Conservation (phyloP, 2,113 vertebrate genomes). For the Thalassarche chlororhynchos region DNA sequence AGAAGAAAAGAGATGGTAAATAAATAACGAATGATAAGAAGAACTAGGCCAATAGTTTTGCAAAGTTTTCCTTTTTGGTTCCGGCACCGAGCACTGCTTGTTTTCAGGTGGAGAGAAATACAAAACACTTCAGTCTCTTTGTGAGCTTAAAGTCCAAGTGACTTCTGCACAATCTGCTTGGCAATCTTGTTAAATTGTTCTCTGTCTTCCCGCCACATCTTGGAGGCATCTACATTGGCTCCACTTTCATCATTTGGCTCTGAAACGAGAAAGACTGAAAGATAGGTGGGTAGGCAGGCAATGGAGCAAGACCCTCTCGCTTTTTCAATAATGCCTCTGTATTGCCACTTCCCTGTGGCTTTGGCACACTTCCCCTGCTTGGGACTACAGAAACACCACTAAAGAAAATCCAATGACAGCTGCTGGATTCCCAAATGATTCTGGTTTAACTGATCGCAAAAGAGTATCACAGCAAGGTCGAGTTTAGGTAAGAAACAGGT, state of each 20-base stretch:
- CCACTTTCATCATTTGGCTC: constrained; percentile 97
- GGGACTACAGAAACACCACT: neutral
- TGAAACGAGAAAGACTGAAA: constrained; percentile 57
- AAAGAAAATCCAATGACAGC: neutral
- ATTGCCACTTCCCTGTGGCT: neutral
- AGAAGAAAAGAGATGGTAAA: neutral
- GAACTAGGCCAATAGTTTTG: constrained; percentile 17
- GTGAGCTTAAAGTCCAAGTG: constrained; percentile 83
- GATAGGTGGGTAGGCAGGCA: neutral
- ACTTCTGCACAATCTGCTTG: constrained; percentile 94
- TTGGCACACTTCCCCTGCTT: neutral
- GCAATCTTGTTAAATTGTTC: constrained; percentile 92
- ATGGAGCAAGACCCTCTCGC: neutral
- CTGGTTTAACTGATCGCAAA: neutral
- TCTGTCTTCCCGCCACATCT: constrained; percentile 97
- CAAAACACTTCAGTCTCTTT: constrained; percentile 38
- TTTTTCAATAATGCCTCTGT: neutral
- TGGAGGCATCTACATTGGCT: constrained; percentile 94
- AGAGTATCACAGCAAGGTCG: neutral
- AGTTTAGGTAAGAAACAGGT: neutral
- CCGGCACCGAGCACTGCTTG: constrained; percentile 30
- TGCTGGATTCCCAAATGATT: neutral
- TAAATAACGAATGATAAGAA: neutral
- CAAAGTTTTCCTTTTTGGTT: constrained; percentile 58
- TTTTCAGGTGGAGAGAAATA: constrained; percentile 14